Evolutionary conservation across 2,888 invertebrate species (phyloP), one percentile per base, ranked within the genome.

Genomic region (Shargacucullia verbasci): DNA sequence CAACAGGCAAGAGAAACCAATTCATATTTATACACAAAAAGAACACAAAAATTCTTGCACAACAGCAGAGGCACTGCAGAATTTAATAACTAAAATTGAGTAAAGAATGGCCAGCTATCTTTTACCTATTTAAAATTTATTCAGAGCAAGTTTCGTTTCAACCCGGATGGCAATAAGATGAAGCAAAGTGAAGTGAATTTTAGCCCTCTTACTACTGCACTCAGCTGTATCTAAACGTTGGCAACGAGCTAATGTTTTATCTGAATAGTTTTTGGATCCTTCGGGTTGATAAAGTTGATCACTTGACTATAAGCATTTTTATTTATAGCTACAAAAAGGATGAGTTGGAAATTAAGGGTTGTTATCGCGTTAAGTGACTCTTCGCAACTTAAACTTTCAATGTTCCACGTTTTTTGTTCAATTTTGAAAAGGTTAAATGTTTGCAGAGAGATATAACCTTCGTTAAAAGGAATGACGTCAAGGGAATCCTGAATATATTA

Each of bases 171-270:
- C n/a, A n/a, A n/a, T 73, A 71, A 71, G 68, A 73, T 48, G 64
- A 73, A 68, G 69, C 59, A 62, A 50, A 55, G 49, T 59, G 52
- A 68, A 73, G 68, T 73, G 66, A 76, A 76, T 78, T 73, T 71
- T 54, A 69, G 63, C 63, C 53, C 66, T 20, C 57, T 61, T 64
- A 53, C 54, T 65, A 62, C 57, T 62, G 10, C 4, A 1, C 33
- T 33, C 5, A 2, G 11, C 10, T 11, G 33, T 33, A 33, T 12
- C 29, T 67, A 46, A 7, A 12, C 33, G 34, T 38, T 40, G 12
- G 25, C 31, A 48, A 20, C 1, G 7, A 50, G 41, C 48, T 14
- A 27, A 40, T 47, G 25, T 37, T 33, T 31, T 49, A 56, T 38
- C n/a, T 4, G 8, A 46, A 41, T 0, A 31, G 7, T 15, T 2